Evolutionary conservation across 2,888 invertebrate genomes (phyloP), one percentile per base, ranked within the genome.

Genomic region (Metalampra italica): DNA sequence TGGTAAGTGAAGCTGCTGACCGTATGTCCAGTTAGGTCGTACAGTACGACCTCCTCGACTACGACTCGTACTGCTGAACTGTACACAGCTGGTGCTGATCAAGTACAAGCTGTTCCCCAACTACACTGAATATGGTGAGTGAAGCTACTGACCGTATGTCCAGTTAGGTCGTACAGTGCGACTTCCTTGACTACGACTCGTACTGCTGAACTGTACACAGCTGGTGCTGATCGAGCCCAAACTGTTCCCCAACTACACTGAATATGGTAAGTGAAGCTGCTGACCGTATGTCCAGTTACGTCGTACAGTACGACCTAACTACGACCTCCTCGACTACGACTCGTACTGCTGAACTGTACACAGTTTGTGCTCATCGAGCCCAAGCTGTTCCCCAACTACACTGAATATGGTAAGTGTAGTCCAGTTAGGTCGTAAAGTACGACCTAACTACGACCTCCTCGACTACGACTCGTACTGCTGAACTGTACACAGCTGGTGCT

Each of bases 1-100:
- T 54, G 92, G 92, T 90, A 5, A 5, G 22, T 3, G 3, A 22
- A 3, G 22, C 22, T 22, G 2, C 22, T 22, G 22, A 22, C 22
- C 3, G 22, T 22, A 22, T 22, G 22, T 3, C 22, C 5, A 22
- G 22, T 22, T 22, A 2, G 22, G 22, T 22, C 22, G 22, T 22
- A 22, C 22, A 2, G 22, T 22, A 5, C 22, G 22, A 5, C 22
- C 2, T 22, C n/a, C n/a, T n/a, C n/a, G n/a, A n/a, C n/a, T n/a
- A n/a, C n/a, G n/a, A n/a, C n/a, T n/a, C 90, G 98, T 3, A 99
- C 98, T 0, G 90, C 93, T 0, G 99, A 99, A 78, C 88, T 99
- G 0, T 97, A 92, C 82, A 93, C 96, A 0, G 77, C 90, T 99
- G 7, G 87, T 91, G 37, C 89, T 96, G 47, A 89, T 98, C 9